Base-by-base conservation (phyloP, 2,797 vertebrate species). In the Agapornis canus region DNA sequence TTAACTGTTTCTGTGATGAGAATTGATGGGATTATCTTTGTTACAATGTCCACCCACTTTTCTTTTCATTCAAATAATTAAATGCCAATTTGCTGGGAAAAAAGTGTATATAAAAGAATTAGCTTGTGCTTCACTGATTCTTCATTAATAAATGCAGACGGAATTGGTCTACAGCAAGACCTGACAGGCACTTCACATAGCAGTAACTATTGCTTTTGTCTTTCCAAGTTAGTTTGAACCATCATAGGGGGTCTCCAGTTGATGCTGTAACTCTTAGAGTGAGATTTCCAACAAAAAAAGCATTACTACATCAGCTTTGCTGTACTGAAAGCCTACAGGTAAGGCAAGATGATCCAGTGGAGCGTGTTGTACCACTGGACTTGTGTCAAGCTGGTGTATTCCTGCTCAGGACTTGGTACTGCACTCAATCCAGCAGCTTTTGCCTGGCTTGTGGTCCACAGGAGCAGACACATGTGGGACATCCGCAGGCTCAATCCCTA, bases 1-100 rank as follows among this genome's bases (percentile, higher is more conserved):
- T 73, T 90, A 83, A 82, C 85, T 65, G 29, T 65, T 94, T 42
- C 81, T 92, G 63, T 68, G 68, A 47, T 31, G 61, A 90, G 39
- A 92, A 96, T 94, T 43, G 29, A 43, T 85, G 45, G 17, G 22
- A 32, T 96, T 89, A 54, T 63, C 84, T 93, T 92, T 93, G 42
- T 42, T 88, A 66, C 49, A 35, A 26, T 76, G 23, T 31, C 78
- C 39, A 94, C 15, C 45, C 59, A 23, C 10, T 9, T 26, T 15
- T 82, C 9, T 43, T 81, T 77, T 47, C 35, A 61, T 64, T 78
- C 54, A 90, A 59, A 80, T 39, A 92, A 88, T 96, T 96, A 92
- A 96, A 84, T 57, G 82, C 35, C 56, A 66, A 45, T 95, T 95
- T 96, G n/a, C 59, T 61, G 60, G 79, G 39, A 40, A 80, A 22